phyloP scores from a whole-genome alignment of 2,113 vertebrate species.

The Aramus guarauna region DNA sequence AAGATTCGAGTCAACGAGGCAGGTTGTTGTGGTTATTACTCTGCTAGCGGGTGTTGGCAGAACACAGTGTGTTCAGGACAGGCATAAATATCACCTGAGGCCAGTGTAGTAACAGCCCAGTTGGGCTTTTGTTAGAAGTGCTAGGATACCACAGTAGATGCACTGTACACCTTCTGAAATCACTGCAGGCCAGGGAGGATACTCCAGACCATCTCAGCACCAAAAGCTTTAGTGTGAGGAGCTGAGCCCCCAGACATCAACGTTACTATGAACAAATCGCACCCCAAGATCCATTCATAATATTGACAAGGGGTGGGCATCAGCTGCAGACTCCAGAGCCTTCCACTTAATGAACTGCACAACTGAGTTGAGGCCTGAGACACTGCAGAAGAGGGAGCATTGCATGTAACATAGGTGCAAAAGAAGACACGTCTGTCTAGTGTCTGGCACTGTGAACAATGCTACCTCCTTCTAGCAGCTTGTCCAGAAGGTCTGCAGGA shows the following conservation, averaged over 20 bases:
- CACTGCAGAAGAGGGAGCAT: background rate
- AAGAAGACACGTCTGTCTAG: background rate
- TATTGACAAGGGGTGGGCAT: background rate
- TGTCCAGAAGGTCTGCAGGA: background rate
- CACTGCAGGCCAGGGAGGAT: background rate
- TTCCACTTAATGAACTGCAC: fast-evolving
- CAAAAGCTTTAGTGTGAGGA: background rate
- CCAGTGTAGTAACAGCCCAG: background rate
- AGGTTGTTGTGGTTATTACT: background rate
- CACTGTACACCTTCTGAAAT: background rate
- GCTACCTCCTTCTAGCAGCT: background rate
- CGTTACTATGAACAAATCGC: fast-evolving
- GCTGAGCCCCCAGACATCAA: background rate
- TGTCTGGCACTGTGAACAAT: background rate
- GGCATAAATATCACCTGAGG: background rate
- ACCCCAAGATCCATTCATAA: background rate
- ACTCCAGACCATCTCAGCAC: background rate
- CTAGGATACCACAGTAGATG: background rate
- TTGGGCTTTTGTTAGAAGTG: background rate
- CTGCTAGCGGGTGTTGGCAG: background rate
- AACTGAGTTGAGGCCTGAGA: background rate
- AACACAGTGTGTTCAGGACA: background rate
- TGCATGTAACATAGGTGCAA: background rate
- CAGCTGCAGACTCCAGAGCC: background rate
- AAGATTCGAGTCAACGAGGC: background rate